Evolutionary conservation across 2,888 invertebrate genomes (phyloP).

Genomic region (Tenthredo livida): DNA sequence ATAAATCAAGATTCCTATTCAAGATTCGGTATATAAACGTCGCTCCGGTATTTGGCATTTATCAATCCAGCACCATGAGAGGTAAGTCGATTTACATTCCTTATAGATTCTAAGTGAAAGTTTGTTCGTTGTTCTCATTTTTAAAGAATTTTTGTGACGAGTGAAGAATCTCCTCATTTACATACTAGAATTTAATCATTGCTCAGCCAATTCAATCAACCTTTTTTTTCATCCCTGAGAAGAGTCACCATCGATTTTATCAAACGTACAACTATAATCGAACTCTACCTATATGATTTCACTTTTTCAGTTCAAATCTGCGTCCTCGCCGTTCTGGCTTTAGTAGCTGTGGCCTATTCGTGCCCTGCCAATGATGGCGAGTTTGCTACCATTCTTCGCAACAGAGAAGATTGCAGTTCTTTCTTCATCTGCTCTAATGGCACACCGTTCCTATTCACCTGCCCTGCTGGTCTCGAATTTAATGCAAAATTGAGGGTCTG

Average conservation of each 20-base stretch:
- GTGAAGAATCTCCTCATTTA: background rate
- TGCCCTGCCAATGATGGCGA: constrained; percentile 53
- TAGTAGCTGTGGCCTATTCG: constrained; percentile 45
- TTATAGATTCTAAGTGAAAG: background rate
- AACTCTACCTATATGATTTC: background rate
- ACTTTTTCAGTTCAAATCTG: background rate
- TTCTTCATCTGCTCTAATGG: constrained; percentile 66
- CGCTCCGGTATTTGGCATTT: background rate
- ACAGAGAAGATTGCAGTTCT: constrained; percentile 61
- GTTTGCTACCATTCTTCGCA: constrained; percentile 64
- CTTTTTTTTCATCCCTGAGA: background rate
- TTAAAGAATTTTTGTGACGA: background rate
- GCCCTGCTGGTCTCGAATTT: constrained; percentile 67
- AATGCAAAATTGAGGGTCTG: constrained; percentile 64
- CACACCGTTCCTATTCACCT: constrained; percentile 61
- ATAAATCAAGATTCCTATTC: background rate
- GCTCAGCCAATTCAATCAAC: background rate
- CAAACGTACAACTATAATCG: background rate
- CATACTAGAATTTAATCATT: background rate
- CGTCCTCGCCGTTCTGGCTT: constrained; percentile 55
- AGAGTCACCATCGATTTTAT: background rate
- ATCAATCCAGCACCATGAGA: constrained; percentile 3
- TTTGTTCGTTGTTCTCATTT: background rate
- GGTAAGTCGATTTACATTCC: background rate
- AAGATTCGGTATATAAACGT: constrained; percentile 8